Evolutionary conservation across 2,113 vertebrate genomes (phyloP).

Genomic region (Trochalopteron elliotii): DNA sequence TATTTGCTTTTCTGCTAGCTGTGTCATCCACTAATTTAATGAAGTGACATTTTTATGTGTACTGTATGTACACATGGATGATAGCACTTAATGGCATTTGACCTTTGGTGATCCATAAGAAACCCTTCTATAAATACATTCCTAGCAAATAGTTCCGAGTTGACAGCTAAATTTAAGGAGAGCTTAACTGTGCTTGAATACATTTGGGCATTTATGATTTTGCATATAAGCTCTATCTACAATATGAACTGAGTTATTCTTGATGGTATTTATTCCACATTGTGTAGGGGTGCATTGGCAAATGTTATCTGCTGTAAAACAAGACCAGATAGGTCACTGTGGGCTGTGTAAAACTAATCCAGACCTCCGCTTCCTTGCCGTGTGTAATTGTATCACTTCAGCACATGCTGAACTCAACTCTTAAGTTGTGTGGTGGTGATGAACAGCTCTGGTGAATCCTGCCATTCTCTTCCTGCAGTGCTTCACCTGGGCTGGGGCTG

Average conservation of each 20-base stretch:
- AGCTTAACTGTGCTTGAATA: not conserved
- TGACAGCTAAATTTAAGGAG: slow-evolving; percentile 11
- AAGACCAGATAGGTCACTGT: not conserved
- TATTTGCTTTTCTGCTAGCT: not conserved
- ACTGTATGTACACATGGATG: not conserved
- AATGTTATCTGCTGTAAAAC: not conserved
- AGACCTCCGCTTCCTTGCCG: not conserved
- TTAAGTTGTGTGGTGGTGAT: not conserved
- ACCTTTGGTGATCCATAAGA: slow-evolving; percentile 32
- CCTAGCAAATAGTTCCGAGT: not conserved
- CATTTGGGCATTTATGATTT: not conserved
- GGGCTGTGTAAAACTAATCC: not conserved
- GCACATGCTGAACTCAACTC: not conserved
- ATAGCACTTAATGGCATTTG: slow-evolving; percentile 14
- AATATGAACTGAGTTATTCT: not conserved
- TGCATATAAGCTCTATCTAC: not conserved
- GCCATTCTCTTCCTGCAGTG: not conserved
- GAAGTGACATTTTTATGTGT: slow-evolving; percentile 21
- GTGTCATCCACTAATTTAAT: slow-evolving; percentile 7
- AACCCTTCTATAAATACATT: slow-evolving; percentile 51
- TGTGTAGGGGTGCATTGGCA: not conserved
- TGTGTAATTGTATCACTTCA: slow-evolving; percentile 1
- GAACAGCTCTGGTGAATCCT: not conserved
- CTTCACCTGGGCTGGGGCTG: not conserved
- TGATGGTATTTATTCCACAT: not conserved